A percentile compares a stretch with the other conserved stretches of the same genome.
Conservation (phyloP, 2,113 vertebrate genomes). For the Paratilapia polleni region DNA sequence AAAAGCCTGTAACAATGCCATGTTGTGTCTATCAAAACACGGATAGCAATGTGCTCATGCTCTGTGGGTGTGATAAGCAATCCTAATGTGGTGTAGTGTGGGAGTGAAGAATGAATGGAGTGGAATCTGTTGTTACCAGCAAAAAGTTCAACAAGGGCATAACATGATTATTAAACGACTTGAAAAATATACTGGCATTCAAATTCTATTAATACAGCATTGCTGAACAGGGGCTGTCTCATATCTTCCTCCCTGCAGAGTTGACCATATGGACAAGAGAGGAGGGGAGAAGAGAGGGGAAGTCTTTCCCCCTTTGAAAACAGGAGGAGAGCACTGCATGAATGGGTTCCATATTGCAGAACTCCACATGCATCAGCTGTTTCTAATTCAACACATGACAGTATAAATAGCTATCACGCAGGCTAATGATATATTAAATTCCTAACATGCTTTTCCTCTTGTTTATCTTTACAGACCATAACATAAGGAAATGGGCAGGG, state of each 20-base stretch:
- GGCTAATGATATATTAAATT: slow-evolving; percentile 30
- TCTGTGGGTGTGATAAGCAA: slow-evolving; percentile 58
- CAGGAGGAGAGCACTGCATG: slow-evolving; percentile 35
- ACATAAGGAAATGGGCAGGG: slow-evolving; percentile 27
- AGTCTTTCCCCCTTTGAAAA: slow-evolving; percentile 54
- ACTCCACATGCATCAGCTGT: slow-evolving; percentile 56
- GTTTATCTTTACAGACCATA: slow-evolving; percentile 21
- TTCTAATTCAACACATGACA: slow-evolving; percentile 51
- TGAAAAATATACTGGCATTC: slow-evolving; percentile 2
- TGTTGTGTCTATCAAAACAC: slow-evolving; percentile 46
- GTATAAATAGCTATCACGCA: slow-evolving; percentile 30
- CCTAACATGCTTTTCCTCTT: slow-evolving; percentile 23
- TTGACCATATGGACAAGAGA: slow-evolving; percentile 64
- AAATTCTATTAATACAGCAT: slow-evolving; percentile 38
- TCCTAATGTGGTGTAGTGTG: slow-evolving; percentile 33
- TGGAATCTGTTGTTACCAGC: slow-evolving; percentile 20
- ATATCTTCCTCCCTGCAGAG: slow-evolving; percentile 45
- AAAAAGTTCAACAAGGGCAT: not conserved
- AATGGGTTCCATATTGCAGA: slow-evolving; percentile 58
- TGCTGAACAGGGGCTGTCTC: slow-evolving; percentile 15
- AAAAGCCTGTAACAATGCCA: slow-evolving; percentile 32
- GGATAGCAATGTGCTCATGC: slow-evolving; percentile 34
- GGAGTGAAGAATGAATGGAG: slow-evolving; percentile 41
- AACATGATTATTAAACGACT: not conserved
- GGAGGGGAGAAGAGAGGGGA: slow-evolving; percentile 32